These are phyloP conservation scores for Kradibia gibbosae DNA, from an alignment of 1,140 invertebrate genomes.

Conservation along the genomic window DNA sequence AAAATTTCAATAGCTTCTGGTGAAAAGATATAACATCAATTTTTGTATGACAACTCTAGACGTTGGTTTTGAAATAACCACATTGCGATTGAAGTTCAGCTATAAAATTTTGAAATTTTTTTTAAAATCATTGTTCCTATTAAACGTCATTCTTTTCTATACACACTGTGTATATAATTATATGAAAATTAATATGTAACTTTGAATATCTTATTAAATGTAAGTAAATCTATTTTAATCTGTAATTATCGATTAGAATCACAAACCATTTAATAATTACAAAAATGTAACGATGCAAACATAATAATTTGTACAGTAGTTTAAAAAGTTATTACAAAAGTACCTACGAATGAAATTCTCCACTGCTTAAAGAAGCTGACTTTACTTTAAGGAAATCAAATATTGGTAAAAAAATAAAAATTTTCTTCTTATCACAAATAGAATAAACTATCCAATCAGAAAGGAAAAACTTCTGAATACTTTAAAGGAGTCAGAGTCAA, in stretches of 20 bases:
- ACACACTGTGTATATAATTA: neutral
- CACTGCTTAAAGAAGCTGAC: neutral
- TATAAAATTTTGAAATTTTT: neutral
- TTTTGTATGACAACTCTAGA: no score
- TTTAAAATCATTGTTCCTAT: neutral
- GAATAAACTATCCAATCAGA: slow-evolving; percentile 13
- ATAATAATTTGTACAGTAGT: neutral
- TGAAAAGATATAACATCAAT: no score
- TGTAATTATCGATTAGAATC: slow-evolving; percentile 30
- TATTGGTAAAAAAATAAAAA: neutral
- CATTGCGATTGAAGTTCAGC: neutral
- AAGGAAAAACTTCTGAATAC: slow-evolving; percentile 8
- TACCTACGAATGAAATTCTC: neutral
- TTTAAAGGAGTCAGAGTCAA: slow-evolving; percentile 1
- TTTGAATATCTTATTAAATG: neutral
- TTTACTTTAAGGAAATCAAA: neutral
- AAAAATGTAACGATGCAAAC: neutral
- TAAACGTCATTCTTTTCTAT: neutral
- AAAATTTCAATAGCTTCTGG: no score
- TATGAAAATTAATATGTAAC: no score
- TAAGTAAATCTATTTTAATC: slow-evolving; percentile 8
- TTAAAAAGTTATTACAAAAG: neutral
- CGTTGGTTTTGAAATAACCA: neutral
- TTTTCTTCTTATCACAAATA: neutral
- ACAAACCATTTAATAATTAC: slow-evolving; percentile 11